A percentile compares a stretch with the other conserved stretches of the same genome.
Evolutionary conservation across 1,140 invertebrate species (phyloP).

Genomic region (Drosophila neocordata): DNA sequence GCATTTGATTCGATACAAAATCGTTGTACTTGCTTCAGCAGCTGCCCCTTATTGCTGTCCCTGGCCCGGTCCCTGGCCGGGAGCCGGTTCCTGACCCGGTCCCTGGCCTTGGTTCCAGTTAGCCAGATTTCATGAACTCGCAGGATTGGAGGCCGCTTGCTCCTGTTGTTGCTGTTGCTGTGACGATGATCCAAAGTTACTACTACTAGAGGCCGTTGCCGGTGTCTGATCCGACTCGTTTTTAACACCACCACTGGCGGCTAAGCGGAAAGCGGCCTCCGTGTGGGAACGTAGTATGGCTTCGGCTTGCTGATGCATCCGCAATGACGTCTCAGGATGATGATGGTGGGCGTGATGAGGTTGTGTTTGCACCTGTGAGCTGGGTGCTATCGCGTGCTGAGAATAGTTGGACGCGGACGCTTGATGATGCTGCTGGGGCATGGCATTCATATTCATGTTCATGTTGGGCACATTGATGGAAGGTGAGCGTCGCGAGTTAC

Average conservation of each 20-base stretch:
- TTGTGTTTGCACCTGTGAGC: conserved; percentile 36
- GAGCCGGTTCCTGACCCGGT: not conserved
- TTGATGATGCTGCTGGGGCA: conserved; percentile 83
- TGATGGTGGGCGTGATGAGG: conserved; percentile 57
- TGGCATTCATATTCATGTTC: conserved; percentile 74
- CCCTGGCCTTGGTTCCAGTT: conserved; percentile 3
- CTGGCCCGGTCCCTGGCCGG: not conserved
- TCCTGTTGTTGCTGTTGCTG: conserved; percentile 6
- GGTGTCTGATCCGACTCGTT: conserved; percentile 44
- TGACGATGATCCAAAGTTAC: conserved; percentile 10
- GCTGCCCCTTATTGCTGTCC: conserved; percentile 32
- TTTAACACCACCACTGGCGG: conserved; percentile 85
- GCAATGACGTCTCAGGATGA: conserved; percentile 86
- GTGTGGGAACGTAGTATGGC: conserved; percentile 91
- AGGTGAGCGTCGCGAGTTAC: conserved; percentile 72
- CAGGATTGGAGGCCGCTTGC: conserved; percentile 13
- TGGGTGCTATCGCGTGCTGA: conserved; percentile 84
- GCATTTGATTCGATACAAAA: conserved; percentile 29
- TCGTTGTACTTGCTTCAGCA: conserved; percentile 54
- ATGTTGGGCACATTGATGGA: conserved; percentile 69
- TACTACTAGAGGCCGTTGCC: conserved; percentile 10
- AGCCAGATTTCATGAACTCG: conserved; percentile 86
- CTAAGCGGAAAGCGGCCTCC: conserved; percentile 90
- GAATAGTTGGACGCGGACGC: conserved; percentile 47
- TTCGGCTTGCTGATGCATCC: conserved; percentile 89